These are phyloP conservation scores for Arion vulgaris DNA, from an alignment of 1,140 invertebrate species.

Conservation along the genomic window DNA sequence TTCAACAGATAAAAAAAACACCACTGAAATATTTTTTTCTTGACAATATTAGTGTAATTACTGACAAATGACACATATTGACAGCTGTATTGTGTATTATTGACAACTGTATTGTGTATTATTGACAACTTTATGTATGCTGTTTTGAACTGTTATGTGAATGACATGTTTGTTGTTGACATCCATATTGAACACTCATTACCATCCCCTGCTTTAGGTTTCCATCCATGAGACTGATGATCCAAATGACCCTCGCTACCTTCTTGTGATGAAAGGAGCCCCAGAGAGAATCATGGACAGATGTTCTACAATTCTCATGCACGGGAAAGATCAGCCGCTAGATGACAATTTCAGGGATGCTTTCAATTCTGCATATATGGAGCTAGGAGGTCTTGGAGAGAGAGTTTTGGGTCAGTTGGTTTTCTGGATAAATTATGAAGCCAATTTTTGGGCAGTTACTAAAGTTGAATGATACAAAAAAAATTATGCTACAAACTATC, in stretches of 20 bases:
- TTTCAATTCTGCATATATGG: conserved; percentile 98
- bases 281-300: conserved; percentile 98
- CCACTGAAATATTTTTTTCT: too few relatives aligned
- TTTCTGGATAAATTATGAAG: neutral
- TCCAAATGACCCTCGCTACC: conserved; percentile 88
- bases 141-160: too few relatives aligned
- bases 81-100: too few relatives aligned
- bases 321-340: conserved; percentile 94
- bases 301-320: conserved; percentile 95
- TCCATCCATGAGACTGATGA: conserved; percentile 80
- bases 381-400: conserved; percentile 97
- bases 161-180: too few relatives aligned
- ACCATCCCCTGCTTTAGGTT: neutral
- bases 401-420: conserved; percentile 85
- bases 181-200: too few relatives aligned
- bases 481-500: too few relatives aligned
- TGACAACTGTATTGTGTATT: too few relatives aligned
- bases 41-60: too few relatives aligned
- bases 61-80: too few relatives aligned
- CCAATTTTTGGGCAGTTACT: neutral
- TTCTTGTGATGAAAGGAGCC: conserved; percentile 99
- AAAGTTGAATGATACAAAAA: too few relatives aligned
- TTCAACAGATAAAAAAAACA: too few relatives aligned
- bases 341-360: conserved; percentile 98
- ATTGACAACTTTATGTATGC: too few relatives aligned